Conservation (phyloP, 2,888 invertebrate species). For the Pelosia muscerda region DNA sequence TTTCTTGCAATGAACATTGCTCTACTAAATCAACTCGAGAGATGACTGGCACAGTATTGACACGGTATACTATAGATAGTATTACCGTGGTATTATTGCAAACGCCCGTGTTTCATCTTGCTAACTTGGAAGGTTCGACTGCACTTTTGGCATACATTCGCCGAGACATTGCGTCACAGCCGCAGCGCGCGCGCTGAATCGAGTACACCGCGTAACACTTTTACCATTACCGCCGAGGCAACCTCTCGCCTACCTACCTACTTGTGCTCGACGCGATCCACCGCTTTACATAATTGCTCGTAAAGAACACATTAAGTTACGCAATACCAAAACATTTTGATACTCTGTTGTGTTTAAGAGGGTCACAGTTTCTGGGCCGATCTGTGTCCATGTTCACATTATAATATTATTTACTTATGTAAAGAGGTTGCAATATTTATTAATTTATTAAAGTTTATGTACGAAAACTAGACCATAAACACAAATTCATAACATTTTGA, state of each 20-base stretch:
- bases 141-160: constrained; percentile 86
- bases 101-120: constrained; percentile 39
- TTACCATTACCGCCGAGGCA: constrained; percentile 76
- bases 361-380: constrained; percentile 64
- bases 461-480: constrained; percentile 25
- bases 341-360: constrained; percentile 70
- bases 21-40: not conserved
- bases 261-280: constrained; percentile 72
- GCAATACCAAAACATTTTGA: constrained; percentile 78
- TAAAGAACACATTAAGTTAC: constrained; percentile 77
- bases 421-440: constrained; percentile 23
- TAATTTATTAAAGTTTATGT: constrained; percentile 24
- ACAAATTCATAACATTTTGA: constrained; percentile 19
- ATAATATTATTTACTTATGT: constrained; percentile 34
- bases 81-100: constrained; percentile 24
- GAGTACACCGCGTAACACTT: constrained; percentile 84
- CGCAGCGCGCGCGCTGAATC: constrained; percentile 66
- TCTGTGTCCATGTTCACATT: constrained; percentile 50
- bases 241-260: constrained; percentile 73
- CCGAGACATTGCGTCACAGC: constrained; percentile 72
- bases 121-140: constrained; percentile 68
- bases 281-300: constrained; percentile 83
- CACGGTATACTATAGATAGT: no score
- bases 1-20: not conserved
- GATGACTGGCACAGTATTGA: no score